phyloP scores from a whole-genome alignment of 2,113 vertebrate genomes.

The Malurus cyaneus region DNA sequence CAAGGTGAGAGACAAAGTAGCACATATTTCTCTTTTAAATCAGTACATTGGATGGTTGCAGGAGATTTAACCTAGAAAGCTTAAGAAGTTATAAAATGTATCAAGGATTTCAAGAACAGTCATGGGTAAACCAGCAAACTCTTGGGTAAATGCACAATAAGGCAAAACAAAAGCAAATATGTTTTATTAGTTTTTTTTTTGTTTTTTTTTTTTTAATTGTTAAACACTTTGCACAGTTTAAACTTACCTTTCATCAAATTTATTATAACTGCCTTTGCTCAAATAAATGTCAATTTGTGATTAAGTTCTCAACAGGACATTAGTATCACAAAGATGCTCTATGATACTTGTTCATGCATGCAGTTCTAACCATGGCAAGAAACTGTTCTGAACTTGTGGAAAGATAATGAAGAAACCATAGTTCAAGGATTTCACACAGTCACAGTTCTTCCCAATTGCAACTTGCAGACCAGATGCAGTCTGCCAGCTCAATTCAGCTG shows the following conservation, averaged over 20 bases:
- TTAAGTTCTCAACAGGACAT: not conserved
- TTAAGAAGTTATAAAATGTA: not conserved
- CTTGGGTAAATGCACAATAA: not conserved
- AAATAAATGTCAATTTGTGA: not conserved
- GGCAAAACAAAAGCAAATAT: not conserved
- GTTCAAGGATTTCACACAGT: not conserved
- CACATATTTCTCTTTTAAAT: not conserved
- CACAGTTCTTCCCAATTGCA: not conserved
- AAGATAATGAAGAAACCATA: not conserved
- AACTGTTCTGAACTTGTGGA: not conserved
- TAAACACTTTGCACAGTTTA: not conserved
- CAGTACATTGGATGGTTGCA: fast-evolving
- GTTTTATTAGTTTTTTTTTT: not conserved
- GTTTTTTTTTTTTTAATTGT: not conserved
- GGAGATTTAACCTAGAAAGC: not conserved
- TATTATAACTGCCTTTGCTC: not conserved
- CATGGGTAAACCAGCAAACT: not conserved
- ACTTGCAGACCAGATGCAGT: not conserved
- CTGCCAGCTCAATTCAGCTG: not conserved
- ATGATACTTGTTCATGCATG: not conserved
- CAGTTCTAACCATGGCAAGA: not conserved
- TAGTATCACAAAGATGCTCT: not conserved
- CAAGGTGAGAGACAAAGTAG: not conserved
- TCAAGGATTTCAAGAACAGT: not conserved
- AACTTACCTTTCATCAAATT: not conserved